These are phyloP conservation scores for Thermophis baileyi DNA, from an alignment of 2,113 vertebrate species.

Conservation along the genomic window DNA sequence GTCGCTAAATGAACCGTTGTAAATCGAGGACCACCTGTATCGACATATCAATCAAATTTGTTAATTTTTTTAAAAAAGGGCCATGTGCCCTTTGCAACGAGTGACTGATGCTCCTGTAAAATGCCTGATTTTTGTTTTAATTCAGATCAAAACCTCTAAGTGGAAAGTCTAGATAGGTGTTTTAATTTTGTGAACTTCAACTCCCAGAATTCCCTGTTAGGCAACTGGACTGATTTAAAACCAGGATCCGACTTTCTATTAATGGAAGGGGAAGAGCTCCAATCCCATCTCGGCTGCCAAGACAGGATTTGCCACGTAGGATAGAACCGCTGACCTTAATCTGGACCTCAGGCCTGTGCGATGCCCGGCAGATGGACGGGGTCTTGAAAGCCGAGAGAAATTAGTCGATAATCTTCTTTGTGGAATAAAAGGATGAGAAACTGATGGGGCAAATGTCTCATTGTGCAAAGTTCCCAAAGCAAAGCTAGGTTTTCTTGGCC, in stretches of 20 bases:
- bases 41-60: too few species aligned
- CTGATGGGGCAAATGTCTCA: background rate
- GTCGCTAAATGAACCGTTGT: too few species aligned
- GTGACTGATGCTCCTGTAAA: too few species aligned
- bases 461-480: background rate
- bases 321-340: constrained; percentile 6
- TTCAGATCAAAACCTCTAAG: too few species aligned
- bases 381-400: constrained; percentile 31
- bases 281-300: background rate
- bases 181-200: too few species aligned
- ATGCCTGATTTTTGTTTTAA: too few species aligned
- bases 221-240: background rate
- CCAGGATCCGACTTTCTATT: constrained; percentile 14
- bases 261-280: background rate
- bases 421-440: background rate
- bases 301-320: background rate
- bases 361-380: constrained; percentile 42
- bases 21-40: too few species aligned
- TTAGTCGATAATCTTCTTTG: background rate
- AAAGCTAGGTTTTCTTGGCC: too few species aligned
- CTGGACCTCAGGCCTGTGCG: constrained; percentile 29
- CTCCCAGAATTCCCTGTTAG: too few species aligned
- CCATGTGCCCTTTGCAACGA: too few species aligned
- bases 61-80: too few species aligned
- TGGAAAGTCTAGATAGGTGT: too few species aligned